Evolutionary conservation across 2,113 vertebrate species (phyloP), one percentile per base, ranked within the genome.

Genomic region (Pogonocichla stellata): DNA sequence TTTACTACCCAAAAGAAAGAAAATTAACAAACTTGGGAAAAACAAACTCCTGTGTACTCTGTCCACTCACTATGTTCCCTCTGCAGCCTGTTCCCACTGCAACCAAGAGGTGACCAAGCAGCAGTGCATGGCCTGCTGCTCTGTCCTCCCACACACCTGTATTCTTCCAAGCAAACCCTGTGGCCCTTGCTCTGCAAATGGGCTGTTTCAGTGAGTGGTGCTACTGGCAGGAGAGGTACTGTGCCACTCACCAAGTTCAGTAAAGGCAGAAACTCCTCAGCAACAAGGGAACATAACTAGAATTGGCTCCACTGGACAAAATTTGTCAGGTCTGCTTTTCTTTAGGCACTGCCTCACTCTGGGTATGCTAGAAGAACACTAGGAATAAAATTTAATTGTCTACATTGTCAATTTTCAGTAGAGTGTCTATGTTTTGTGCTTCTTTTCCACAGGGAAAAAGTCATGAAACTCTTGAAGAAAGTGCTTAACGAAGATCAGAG

Each of bases 361-460:
- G 16, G 18, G 9, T 8, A n/a, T 10, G 7, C 47, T 80, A 66
- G 13, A 80, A 34, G 5, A 83, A 78, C 19, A 47, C 24, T 58
- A 47, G 34, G 26, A 82, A 88, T 31, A 64, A 86, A 90, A 40
- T 8, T 38, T 0, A 58, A 14, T 7, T 74, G 14, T n/a, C 43
- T 88, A 12, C 45, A 25, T 40, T 78, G 29, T 36, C 60, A 36
- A 3, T 81, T 74, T 84, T 75, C 57, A 74, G 8, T 9, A 62
- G 5, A 24, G 25, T 42, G 29, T 72, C 31, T 9, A n/a, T 38
- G 5, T 51, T 80, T 78, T 93, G 6, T 84, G 11, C 8, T 93
- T 93, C 38, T 86, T 71, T 93, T 61, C 50, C 69, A 84, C 91
- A 97, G 96, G 96, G 31, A 90, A 9, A 53, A 96, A 8, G 19